Percentiles rank a stretch among this genome's conserved stretches.
phyloP scores from a whole-genome alignment of 2,113 vertebrate species.

The Gulo gulo region DNA sequence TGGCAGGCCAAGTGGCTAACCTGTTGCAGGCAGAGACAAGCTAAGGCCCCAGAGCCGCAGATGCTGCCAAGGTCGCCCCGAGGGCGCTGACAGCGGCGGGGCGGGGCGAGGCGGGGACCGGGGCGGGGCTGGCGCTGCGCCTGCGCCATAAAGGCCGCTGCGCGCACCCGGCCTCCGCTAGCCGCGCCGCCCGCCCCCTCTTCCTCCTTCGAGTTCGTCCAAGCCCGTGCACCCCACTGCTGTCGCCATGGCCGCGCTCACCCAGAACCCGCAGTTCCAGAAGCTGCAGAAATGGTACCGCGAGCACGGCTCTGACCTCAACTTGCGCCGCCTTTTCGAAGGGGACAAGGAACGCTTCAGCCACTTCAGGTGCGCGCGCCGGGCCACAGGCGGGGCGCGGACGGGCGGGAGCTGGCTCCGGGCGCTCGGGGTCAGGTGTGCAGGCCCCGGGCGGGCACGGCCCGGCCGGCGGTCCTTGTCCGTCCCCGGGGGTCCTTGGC shows the following conservation, averaged over 20 bases:
- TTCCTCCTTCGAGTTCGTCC: rapidly evolving
- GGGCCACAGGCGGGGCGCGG: background rate
- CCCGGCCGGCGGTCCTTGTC: background rate
- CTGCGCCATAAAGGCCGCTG: slow-evolving; percentile 61
- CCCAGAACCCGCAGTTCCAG: slow-evolving; percentile 88
- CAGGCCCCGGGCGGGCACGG: rapidly evolving
- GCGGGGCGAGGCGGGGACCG: background rate
- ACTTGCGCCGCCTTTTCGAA: slow-evolving; percentile 91
- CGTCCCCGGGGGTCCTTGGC: background rate
- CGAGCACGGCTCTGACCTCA: slow-evolving; percentile 85
- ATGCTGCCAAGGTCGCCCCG: background rate
- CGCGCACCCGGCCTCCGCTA: rapidly evolving
- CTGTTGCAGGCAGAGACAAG: background rate
- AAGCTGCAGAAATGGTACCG: slow-evolving; percentile 90
- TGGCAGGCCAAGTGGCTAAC: background rate
- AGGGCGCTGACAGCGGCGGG: background rate
- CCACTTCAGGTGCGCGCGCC: slow-evolving; percentile 88
- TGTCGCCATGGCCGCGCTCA: slow-evolving; percentile 86
- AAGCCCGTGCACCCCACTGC: background rate
- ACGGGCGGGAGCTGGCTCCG: background rate
- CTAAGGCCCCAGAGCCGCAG: rapidly evolving
- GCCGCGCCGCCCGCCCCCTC: background rate
- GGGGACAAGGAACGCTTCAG: slow-evolving; percentile 89
- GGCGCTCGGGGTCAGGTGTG: background rate
- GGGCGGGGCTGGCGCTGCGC: background rate